Base-by-base conservation (phyloP, 1,140 invertebrate species). In the Probaryconus sp. region DNA sequence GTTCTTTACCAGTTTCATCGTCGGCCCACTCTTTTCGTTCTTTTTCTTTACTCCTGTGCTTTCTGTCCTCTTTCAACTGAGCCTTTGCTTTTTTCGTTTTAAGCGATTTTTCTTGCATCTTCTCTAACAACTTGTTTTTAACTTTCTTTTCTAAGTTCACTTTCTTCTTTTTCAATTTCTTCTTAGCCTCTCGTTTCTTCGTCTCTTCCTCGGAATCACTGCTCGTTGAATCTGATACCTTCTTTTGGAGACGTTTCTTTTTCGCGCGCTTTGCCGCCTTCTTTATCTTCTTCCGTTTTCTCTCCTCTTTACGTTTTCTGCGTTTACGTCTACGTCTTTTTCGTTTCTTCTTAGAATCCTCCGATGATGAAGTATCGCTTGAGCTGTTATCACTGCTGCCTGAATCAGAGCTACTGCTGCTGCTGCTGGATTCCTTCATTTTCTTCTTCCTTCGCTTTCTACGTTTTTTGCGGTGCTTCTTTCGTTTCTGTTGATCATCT, bases 201-300 rank as follows among this genome's bases (percentile, higher is more conserved):
- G 40, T 74, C 0, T 16, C 69, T 1, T 56, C 47, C 6, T 82
- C 83, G 0, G 79, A 81, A 6, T 85, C 83, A n/a, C 81, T 84
- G 30, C 79, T 84, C 6, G 81, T 86, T 0, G 85, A 85, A 5
- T 83, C 81, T 5, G 72, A 63, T 9, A 47, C 71, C 55, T 78
- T 51, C 16, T 79, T 77, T 48, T 77, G 56, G 4, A 76, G 33
- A 0, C 67, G 56, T 64, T 85, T 78, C 74, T 84, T 76, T 28
- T 82, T 67, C 37, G 77, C 33, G 26, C 79, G 53, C 55, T 81
- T 83, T 0, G 64, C 47, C 0, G 67, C 63, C 18, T 78, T 76
- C 37, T 74, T 83, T n/a, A 77, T 77, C n/a, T 78, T 78, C 20
- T 79, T 85, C 5, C 77, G 81, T 26, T 77, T 83, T n/a, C 48